phyloP scores from a whole-genome alignment of 2,113 vertebrate genomes.

The Myiozetetes cayanensis region DNA sequence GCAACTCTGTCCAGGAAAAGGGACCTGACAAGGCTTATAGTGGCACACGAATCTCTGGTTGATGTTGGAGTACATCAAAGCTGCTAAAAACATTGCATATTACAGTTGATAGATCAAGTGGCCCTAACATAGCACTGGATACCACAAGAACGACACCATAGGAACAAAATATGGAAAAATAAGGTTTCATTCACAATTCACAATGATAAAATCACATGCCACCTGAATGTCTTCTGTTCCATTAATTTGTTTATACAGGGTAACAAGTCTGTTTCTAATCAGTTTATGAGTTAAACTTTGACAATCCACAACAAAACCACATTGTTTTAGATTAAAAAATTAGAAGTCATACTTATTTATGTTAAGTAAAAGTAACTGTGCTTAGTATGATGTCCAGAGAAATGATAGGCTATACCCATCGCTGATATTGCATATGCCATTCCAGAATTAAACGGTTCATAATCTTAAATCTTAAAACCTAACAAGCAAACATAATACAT shows the following conservation, averaged over 20 bases:
- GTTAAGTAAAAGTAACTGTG: not conserved
- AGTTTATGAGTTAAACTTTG: not conserved
- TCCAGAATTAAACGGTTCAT: not conserved
- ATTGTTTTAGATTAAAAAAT: not conserved
- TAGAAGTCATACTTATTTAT: not conserved
- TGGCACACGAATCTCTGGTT: not conserved
- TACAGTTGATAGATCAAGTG: not conserved
- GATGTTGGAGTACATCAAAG: not conserved
- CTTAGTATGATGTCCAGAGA: not conserved
- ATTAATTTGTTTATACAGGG: not conserved
- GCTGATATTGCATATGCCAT: not conserved
- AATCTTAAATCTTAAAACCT: not conserved
- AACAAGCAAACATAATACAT: not conserved
- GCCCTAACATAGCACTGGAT: not conserved
- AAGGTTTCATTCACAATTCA: not conserved
- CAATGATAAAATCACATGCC: not conserved
- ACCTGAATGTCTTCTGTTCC: not conserved
- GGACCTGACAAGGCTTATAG: not conserved
- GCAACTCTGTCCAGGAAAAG: accelerated
- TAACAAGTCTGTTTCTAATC: not conserved
- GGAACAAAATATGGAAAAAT: not conserved
- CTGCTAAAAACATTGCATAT: not conserved
- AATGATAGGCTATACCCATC: not conserved
- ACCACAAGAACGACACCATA: not conserved
- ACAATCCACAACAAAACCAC: not conserved